These are phyloP conservation scores for Steatocranus sp. DNA, from an alignment of 2,797 vertebrate genomes.

Conservation along the genomic window DNA sequence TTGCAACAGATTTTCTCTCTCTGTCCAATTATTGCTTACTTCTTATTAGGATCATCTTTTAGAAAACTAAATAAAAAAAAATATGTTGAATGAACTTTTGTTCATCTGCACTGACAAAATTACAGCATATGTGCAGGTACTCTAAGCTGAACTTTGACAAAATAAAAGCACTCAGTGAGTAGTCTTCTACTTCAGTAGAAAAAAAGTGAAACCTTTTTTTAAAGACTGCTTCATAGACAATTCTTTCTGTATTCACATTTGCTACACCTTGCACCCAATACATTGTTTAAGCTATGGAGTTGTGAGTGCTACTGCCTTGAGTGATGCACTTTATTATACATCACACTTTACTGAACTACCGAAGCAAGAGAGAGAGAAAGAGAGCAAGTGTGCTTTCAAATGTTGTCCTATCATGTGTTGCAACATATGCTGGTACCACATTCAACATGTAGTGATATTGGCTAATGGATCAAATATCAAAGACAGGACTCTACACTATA, in stretches of 20 bases:
- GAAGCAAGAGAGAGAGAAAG: neutral
- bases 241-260: neutral
- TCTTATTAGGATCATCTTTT: fast-evolving
- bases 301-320: neutral
- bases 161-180: neutral
- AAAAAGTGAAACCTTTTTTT: neutral
- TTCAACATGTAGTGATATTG: conserved; percentile 14
- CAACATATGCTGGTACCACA: conserved; percentile 13
- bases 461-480: conserved; percentile 54
- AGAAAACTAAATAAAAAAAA: fast-evolving
- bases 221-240: neutral
- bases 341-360: neutral
- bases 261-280: neutral
- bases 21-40: neutral
- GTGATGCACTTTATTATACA: neutral
- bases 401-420: conserved; percentile 16
- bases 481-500: neutral
- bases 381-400: neutral
- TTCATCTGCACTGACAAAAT: neutral
- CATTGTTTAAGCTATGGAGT: neutral
- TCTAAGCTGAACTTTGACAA: neutral
- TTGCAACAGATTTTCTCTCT: neutral
- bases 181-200: neutral
- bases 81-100: neutral
- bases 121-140: neutral